Evolutionary conservation across 2,888 invertebrate species (phyloP), one percentile per base, ranked within the genome.

Genomic region (Callosobruchus maculatus): DNA sequence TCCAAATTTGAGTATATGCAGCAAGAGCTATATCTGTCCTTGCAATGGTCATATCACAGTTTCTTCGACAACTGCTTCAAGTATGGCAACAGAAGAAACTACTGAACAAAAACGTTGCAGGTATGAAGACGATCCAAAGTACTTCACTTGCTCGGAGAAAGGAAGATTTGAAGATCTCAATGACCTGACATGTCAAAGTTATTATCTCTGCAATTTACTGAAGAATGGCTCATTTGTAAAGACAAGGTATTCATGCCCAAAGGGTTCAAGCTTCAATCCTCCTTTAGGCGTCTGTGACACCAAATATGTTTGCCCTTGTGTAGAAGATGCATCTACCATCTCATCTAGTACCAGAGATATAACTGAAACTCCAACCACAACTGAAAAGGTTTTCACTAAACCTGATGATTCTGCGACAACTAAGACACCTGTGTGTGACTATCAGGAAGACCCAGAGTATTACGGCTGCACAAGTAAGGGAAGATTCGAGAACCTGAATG

Each of bases 161-260:
- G 89, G 89, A 0, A 85, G 89, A 78, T 89, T 85, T 70, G 84
- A 88, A 0, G 83, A 90, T 78, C 78, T 84, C 1, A 75, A 83
- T 0, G 89, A 89, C 72, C 80, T 20, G 20, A 76, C 73, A 26
- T 83, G 83, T 75, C 73, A 73, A 67, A 78, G 74, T 21, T 83
- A 82, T 70, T 83, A 77, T 71, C 68, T 81, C 18, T 83, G 83
- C 69, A 75, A 75, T n/a, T 71, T 75, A 22, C 67, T 80, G 22
- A 74, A 75, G 13, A 80, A 79, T 74, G 80, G 79, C 30, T 82
- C 83, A 0, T 88, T 81, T 68, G 75, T 81, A 0, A 85, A 87
- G 78, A 87, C 81, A 0, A 49, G 72, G 22, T 80, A 81, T 69
- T 67, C 26, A 22, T 83, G 83, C 75, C 79, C 79, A 9, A 26